These are phyloP conservation scores for Poeciliopsis retropinna DNA, from an alignment of 2,113 vertebrate genomes.

Conservation along the genomic window DNA sequence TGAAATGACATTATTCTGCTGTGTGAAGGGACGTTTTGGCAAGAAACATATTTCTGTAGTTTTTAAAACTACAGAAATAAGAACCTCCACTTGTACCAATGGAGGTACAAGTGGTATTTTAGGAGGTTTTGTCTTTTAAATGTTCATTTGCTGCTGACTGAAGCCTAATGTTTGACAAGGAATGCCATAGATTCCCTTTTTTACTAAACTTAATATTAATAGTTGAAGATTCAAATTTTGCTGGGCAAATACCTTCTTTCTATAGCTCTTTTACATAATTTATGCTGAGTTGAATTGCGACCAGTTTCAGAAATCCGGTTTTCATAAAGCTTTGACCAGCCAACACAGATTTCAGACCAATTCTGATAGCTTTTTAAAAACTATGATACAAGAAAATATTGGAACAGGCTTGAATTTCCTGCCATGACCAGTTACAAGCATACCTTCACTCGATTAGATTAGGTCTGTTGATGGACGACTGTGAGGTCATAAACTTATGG, in stretches of 20 bases:
- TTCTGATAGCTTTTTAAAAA: not conserved
- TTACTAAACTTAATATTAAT: not conserved
- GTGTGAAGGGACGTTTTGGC: not conserved
- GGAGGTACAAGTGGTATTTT: not conserved
- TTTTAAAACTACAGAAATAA: too few relatives aligned
- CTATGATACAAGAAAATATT: not conserved
- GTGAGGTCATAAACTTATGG: constrained; percentile 1
- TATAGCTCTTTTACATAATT: not conserved
- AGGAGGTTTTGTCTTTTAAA: not conserved
- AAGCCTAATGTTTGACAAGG: not conserved
- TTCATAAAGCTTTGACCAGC: not conserved
- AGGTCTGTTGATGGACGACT: constrained; percentile 12
- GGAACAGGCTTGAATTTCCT: not conserved
- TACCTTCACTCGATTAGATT: constrained; percentile 5
- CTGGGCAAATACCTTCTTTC: too few relatives aligned
- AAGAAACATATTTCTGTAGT: not conserved
- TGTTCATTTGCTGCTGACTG: not conserved
- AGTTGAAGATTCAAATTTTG: not conserved
- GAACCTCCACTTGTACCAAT: too few relatives aligned
- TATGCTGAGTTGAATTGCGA: not conserved
- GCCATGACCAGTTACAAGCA: not conserved
- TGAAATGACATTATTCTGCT: not conserved
- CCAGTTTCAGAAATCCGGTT: not conserved
- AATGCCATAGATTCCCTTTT: not conserved
- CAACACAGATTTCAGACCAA: not conserved